A percentile compares a stretch with the other conserved stretches of the same genome.
These are phyloP conservation scores for Oryzias celebensis DNA, from an alignment of 2,113 vertebrate genomes.

Conservation along the genomic window DNA sequence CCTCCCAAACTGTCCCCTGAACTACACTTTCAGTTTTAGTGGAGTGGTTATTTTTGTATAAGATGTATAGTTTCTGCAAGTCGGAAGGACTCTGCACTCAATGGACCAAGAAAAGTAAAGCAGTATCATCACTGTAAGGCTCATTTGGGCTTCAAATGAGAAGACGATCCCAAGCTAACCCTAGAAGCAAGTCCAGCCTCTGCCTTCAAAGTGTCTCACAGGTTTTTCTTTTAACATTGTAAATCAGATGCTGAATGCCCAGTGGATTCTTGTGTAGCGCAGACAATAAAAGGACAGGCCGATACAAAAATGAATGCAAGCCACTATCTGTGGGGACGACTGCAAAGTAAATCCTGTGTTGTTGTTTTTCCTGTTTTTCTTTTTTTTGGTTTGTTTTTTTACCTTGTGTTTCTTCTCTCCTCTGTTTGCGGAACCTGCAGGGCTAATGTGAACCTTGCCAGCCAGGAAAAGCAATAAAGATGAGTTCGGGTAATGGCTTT, in stretches of 20 bases:
- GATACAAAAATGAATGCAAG: constrained; percentile 34
- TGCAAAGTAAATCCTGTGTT: constrained; percentile 22
- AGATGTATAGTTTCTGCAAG: constrained; percentile 56
- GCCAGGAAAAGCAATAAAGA: constrained; percentile 88
- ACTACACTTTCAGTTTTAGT: constrained; percentile 41
- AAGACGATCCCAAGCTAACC: background rate
- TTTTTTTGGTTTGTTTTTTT: constrained; percentile 9
- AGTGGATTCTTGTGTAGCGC: constrained; percentile 45
- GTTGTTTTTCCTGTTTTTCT: background rate
- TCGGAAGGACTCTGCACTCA: constrained; percentile 60
- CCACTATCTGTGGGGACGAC: constrained; percentile 10
- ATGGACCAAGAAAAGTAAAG: constrained; percentile 61
- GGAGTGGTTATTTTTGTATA: constrained; percentile 39
- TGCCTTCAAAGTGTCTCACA: constrained; percentile 14
- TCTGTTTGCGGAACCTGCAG: constrained; percentile 14
- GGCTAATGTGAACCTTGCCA: constrained; percentile 63
- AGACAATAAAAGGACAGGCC: constrained; percentile 13
- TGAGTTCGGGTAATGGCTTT: constrained; percentile 78
- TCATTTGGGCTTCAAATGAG: constrained; percentile 24
- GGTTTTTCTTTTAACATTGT: constrained; percentile 32
- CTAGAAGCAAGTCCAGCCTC: background rate
- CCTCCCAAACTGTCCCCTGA: constrained; percentile 30
- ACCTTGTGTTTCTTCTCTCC: background rate
- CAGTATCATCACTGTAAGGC: constrained; percentile 38
- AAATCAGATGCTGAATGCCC: constrained; percentile 24